These are phyloP conservation scores for Corynorhinus townsendii DNA, from an alignment of 2,113 vertebrate species.

Conservation along the genomic window DNA sequence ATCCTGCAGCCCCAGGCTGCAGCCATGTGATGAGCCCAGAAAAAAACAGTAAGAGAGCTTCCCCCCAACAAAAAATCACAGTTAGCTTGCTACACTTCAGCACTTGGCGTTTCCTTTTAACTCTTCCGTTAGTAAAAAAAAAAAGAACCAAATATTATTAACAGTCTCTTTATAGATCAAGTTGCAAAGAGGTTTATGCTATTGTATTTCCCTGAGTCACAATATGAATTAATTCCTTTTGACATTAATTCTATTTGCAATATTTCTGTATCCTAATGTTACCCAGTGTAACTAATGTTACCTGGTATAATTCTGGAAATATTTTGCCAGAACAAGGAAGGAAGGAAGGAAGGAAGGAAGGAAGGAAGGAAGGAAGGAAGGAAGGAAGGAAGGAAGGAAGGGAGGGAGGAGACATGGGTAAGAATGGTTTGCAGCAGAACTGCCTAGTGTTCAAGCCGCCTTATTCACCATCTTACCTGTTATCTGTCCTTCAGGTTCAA, in stretches of 20 bases:
- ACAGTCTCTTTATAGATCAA: neutral
- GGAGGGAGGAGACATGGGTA: no score
- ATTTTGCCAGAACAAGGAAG: neutral
- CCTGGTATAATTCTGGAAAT: neutral
- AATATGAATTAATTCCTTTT: neutral
- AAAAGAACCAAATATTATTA: neutral
- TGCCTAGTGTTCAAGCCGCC: neutral
- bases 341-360: no score
- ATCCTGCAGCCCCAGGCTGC: neutral
- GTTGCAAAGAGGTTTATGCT: neutral
- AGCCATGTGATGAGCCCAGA: neutral
- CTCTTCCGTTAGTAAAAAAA: neutral
- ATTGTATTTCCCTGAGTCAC: neutral
- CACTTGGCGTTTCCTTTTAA: neutral
- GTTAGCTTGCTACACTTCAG: neutral
- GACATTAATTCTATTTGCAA: neutral
- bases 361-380: neutral
- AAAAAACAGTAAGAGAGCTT: neutral
- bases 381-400: neutral
- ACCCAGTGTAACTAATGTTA: neutral
- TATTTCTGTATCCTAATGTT: neutral
- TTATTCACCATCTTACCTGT: slow-evolving; percentile 49
- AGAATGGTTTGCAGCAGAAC: neutral
- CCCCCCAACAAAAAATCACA: neutral
- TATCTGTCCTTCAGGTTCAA: slow-evolving; percentile 61